Percentiles rank a stretch among this genome's conserved stretches.
These are phyloP conservation scores for Cyrtorhinus lividipennis DNA, from an alignment of 1,140 invertebrate genomes.

Conservation along the genomic window DNA sequence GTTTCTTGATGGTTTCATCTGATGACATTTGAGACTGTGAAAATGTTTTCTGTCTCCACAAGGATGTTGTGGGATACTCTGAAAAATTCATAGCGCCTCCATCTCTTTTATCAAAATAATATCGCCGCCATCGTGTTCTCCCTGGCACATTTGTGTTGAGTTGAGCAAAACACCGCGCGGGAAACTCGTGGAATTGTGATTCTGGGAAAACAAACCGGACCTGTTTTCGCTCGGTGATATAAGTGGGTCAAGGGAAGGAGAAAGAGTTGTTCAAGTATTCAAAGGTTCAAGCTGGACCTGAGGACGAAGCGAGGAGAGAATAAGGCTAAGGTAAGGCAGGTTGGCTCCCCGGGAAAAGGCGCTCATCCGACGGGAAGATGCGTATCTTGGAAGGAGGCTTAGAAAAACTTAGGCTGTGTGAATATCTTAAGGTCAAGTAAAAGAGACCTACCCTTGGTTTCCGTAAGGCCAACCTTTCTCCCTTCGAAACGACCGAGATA, in stretches of 20 bases:
- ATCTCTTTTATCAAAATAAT: too few species aligned
- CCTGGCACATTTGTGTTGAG: too few species aligned
- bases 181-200: neutral
- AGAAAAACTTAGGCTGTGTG: neutral
- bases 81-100: too few species aligned
- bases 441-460: neutral
- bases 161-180: too few species aligned
- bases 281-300: neutral
- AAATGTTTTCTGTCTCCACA: too few species aligned
- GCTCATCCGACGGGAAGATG: neutral
- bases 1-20: too few species aligned
- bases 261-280: constrained; percentile 4
- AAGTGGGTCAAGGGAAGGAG: neutral
- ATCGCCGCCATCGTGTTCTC: too few species aligned
- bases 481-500: neutral
- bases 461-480: neutral
- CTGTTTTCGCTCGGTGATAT: neutral
- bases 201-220: neutral
- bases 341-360: neutral
- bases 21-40: too few species aligned
- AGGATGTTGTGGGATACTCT: too few species aligned
- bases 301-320: neutral
- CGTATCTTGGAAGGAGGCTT: neutral
- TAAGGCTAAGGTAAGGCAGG: neutral
- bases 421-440: neutral